A percentile compares a stretch with the other conserved stretches of the same genome.
Conservation (phyloP, 2,888 invertebrate genomes). For the Athetis lepigone region DNA sequence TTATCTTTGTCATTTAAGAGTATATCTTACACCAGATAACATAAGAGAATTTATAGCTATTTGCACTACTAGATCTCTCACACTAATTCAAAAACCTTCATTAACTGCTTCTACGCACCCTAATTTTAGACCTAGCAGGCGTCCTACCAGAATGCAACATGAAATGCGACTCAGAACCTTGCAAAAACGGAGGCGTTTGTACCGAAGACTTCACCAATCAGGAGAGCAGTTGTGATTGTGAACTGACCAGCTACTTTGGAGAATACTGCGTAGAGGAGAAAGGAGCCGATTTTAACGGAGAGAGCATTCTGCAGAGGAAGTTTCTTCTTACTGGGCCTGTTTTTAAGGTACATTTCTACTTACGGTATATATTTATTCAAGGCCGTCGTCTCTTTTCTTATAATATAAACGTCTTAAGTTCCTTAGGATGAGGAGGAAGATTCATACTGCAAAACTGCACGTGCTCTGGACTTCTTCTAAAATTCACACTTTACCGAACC, state of each 20-base stretch:
- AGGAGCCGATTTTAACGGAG: constrained; percentile 97
- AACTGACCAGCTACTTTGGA: constrained; percentile 97
- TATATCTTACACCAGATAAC: too few species aligned
- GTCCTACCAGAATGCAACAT: constrained; percentile 96
- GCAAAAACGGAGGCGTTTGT: constrained; percentile 96
- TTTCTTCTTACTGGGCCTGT: constrained; percentile 94
- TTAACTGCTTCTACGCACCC: background rate
- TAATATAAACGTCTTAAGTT: too few species aligned
- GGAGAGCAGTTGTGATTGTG: constrained; percentile 96
- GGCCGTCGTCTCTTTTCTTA: too few species aligned
- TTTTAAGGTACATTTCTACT: constrained; percentile 80
- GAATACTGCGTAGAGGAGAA: constrained; percentile 97
- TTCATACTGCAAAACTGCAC: too few species aligned
- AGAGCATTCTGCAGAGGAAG: constrained; percentile 95
- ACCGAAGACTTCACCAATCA: constrained; percentile 97
- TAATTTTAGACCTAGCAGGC: constrained; percentile 90
- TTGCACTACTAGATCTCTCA: too few species aligned
- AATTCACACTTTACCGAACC: too few species aligned
- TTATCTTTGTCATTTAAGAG: too few species aligned
- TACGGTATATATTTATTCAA: too few species aligned
- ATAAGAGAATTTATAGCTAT: too few species aligned
- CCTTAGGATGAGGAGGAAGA: too few species aligned
- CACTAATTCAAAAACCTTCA: too few species aligned
- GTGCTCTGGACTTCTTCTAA: too few species aligned
- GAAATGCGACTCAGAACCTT: constrained; percentile 96